Evolutionary conservation across 2,888 invertebrate species (phyloP), one percentile per base, ranked within the genome.

Genomic region (Acanthosepion pharaonis): DNA sequence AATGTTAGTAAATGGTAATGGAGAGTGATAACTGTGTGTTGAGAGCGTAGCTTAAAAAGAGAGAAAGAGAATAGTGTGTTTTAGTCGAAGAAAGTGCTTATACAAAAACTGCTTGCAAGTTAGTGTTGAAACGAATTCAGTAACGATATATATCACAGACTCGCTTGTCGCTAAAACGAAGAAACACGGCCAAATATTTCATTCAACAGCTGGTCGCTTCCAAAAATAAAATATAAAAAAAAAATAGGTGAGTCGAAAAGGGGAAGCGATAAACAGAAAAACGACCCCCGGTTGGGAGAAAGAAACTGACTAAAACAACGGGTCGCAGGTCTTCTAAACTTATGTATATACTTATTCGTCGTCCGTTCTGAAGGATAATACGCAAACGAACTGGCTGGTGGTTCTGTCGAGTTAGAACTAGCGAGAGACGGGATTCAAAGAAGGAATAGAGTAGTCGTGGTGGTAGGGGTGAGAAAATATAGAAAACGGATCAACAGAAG

Each of bases 161-260:
- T 33, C 0, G 78, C 78, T 78, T 78, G n/a, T 78, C 15, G 78
- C 33, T 33, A n/a, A n/a, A 78, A 78, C 18, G 9, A 11, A n/a
- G n/a, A 78, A 33, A n/a, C 78, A 78, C 33, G 33, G 78, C 78
- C 78, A 33, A 78, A n/a, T 78, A n/a, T 33, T n/a, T 78, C 78
- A 33, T 53, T 53, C 93, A 93, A 93, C 93, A 93, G 93, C 93
- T 93, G 93, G 93, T 93, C 93, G 93, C 53, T 53, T 53, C 93
- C 49, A n/a, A 93, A 49, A 42, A 42, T 42, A 42, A 42, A 42
- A 42, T 42, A 42, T 42, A 42, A 42, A 42, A 42, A 42, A n/a
- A 15, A 78, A 78, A 78, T 78, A 33, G 78, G 78, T 78, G 78
- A 78, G n/a, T n/a, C 15, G n/a, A 78, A 78, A 9, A n/a, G 5